These are phyloP conservation scores for Camponotus floridanus DNA, from an alignment of 1,140 invertebrate species.

Conservation along the genomic window DNA sequence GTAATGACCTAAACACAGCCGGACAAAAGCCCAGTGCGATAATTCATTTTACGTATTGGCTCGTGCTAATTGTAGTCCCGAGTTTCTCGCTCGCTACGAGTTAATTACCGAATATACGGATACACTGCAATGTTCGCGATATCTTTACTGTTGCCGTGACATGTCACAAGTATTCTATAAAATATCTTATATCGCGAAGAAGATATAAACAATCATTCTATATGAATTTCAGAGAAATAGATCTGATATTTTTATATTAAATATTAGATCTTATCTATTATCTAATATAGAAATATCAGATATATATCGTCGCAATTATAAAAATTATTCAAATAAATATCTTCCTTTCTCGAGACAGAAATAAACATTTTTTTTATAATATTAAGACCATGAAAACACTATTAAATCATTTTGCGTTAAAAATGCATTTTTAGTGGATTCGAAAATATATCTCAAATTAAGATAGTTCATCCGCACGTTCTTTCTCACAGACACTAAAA, in stretches of 20 bases:
- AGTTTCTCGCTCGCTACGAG: constrained; percentile 72
- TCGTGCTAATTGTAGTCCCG: constrained; percentile 75
- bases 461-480: neutral
- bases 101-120: constrained; percentile 70
- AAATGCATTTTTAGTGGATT: neutral
- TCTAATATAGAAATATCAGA: neutral
- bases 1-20: constrained; percentile 65
- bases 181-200: neutral
- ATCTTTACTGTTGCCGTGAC: constrained; percentile 22
- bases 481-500: neutral
- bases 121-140: constrained; percentile 18
- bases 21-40: constrained; percentile 73
- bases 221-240: neutral
- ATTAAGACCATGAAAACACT: neutral
- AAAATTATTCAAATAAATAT: neutral
- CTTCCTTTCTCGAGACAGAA: neutral
- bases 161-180: neutral
- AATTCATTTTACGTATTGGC: constrained; percentile 80
- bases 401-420: neutral
- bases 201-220: neutral
- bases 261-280: no score
- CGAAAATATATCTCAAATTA: constrained; percentile 10
- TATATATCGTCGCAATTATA: neutral
- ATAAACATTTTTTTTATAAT: neutral
- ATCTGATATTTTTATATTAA: no score